phyloP scores from a whole-genome alignment of 2,888 invertebrate genomes.

The Noctua pronuba region DNA sequence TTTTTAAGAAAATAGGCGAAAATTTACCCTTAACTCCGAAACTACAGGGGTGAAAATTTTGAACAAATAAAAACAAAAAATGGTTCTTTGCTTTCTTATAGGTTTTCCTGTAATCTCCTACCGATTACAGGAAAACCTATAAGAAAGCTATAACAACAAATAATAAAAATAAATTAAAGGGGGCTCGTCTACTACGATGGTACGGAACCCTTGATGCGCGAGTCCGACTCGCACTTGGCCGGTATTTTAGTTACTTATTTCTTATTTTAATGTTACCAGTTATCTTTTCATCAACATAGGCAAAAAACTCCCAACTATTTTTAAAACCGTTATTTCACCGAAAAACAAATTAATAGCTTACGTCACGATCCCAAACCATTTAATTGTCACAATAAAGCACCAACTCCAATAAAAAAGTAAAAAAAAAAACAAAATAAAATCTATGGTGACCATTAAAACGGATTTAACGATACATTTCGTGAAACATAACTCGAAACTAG shows the following conservation, averaged over 20 bases:
- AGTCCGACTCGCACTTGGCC: too few relatives aligned
- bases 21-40: too few relatives aligned
- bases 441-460: conserved; percentile 47
- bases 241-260: not conserved
- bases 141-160: too few relatives aligned
- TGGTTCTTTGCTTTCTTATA: too few relatives aligned
- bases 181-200: too few relatives aligned
- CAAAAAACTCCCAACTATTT: not conserved
- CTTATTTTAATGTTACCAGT: not conserved
- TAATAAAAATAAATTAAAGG: too few relatives aligned
- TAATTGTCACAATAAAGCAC: conserved; percentile 46
- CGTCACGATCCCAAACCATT: conserved; percentile 23
- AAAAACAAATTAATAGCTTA: conserved; percentile 15
- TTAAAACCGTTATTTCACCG: not conserved
- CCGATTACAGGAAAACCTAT: too few relatives aligned
- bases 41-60: too few relatives aligned
- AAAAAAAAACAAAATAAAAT: conserved; percentile 40
- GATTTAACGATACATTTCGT: conserved; percentile 56
- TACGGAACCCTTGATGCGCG: too few relatives aligned
- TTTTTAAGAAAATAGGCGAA: too few relatives aligned
- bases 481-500: conserved; percentile 52
- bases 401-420: conserved; percentile 30
- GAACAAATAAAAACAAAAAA: too few relatives aligned
- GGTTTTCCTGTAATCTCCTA: too few relatives aligned
- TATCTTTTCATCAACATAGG: not conserved